phyloP scores from a whole-genome alignment of 2,888 invertebrate genomes.

The Acanthosepion esculentum region DNA sequence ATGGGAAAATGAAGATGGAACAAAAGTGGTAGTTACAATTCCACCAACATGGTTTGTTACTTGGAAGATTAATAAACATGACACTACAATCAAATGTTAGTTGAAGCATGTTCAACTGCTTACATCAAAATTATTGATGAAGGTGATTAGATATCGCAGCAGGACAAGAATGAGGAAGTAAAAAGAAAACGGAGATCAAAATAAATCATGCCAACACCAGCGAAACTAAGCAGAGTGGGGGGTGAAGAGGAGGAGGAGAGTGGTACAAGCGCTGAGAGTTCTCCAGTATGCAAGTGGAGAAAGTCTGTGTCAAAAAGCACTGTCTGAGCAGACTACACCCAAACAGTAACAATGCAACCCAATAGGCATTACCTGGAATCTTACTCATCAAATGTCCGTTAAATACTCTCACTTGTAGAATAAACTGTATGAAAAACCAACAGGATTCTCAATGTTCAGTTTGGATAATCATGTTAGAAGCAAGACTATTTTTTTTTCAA shows the following conservation, averaged over 20 bases:
- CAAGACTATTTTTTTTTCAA: conserved; percentile 16
- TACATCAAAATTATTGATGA: conserved; percentile 41
- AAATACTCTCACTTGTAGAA: conserved; percentile 48
- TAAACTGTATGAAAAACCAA: conserved; percentile 49
- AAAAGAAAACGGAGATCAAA: conserved; percentile 23
- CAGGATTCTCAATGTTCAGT: conserved; percentile 48
- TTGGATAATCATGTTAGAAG: conserved; percentile 46
- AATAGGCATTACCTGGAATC: conserved; percentile 49
- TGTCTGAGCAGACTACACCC: conserved; percentile 49
- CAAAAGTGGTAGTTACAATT: background rate
- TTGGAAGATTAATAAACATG: conserved; percentile 47
- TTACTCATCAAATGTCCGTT: conserved; percentile 48
- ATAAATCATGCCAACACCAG: conserved; percentile 48
- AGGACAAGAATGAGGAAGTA: conserved; percentile 44
- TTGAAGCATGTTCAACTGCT: conserved; percentile 47
- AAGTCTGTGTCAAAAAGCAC: conserved; percentile 48
- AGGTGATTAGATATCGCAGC: conserved; percentile 37
- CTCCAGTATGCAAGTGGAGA: conserved; percentile 49
- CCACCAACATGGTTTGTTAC: conserved; percentile 40
- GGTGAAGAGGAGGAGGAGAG: background rate
- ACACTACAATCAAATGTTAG: conserved; percentile 47
- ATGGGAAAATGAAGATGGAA: background rate
- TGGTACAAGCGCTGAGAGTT: conserved; percentile 46
- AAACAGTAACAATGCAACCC: conserved; percentile 49
- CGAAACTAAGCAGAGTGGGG: conserved; percentile 48